Conservation (phyloP, 2,888 invertebrate species). For the Cordilura impudica region DNA sequence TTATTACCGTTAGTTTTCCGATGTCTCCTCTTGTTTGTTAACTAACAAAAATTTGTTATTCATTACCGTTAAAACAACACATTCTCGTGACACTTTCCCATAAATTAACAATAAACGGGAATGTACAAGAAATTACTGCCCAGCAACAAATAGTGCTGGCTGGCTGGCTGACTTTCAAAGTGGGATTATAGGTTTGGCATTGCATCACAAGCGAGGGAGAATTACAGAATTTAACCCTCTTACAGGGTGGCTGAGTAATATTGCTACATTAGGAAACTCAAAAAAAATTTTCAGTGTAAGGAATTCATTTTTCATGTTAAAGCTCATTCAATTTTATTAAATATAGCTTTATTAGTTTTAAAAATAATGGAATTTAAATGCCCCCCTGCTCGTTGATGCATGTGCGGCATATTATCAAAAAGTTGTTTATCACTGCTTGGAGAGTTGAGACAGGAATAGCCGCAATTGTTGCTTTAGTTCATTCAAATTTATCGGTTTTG, state of each 20-base stretch:
- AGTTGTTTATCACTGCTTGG: no score
- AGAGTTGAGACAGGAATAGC: no score
- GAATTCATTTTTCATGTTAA: background rate
- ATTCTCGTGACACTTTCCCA: constrained; percentile 60
- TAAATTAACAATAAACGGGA: constrained; percentile 46
- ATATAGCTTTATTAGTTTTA: no score
- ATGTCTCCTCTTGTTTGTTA: constrained; percentile 21
- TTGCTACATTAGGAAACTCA: no score
- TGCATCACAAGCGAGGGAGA: background rate
- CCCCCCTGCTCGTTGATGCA: no score
- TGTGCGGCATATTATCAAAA: no score
- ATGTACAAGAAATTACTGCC: background rate
- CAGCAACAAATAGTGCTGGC: background rate
- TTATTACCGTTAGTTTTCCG: no score
- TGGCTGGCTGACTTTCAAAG: background rate
- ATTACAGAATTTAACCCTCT: background rate
- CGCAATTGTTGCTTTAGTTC: no score
- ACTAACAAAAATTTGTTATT: constrained; percentile 43
- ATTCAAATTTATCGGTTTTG: no score
- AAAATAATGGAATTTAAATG: no score
- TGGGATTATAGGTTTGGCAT: background rate
- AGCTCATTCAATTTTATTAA: no score
- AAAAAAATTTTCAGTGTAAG: background rate
- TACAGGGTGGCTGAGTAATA: no score
- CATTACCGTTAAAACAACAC: constrained; percentile 42